Evolutionary conservation across 1,140 invertebrate species (phyloP), one percentile per base, ranked within the genome.

Genomic region (Elymnias hypermnestra): DNA sequence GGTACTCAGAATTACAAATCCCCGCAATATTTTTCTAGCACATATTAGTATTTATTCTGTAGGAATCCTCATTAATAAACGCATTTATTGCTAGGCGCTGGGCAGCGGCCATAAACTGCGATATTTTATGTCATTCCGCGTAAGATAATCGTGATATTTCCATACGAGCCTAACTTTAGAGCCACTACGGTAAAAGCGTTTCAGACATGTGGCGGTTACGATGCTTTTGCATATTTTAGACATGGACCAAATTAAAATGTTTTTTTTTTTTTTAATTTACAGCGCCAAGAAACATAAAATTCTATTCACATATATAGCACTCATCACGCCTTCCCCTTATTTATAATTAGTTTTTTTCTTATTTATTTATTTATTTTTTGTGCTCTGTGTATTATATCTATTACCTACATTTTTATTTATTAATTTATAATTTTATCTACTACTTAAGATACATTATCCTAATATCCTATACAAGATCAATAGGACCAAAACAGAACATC

Each of bases 61-160:
- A 42, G 44, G 44, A 23, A 47, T 35, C 25, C 35, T 57, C 63
- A 57, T 70, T 66, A 66, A 57, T 57, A 67, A 52, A 43, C 58
- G 57, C 57, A 60, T 62, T 67, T 57, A 65, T 57, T 61, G 61
- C 53, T 53, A 57, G 48, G 41, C 39, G 35, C 46, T 38, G 42
- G 31, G 49, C 57, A 19, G 38, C 7, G 21, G 36, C 42, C 48
- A 41, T 71, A 71, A 68, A 71, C 35, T 57, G 21, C 5, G 12
- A 26, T 47, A 51, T 60, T 71, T 71, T 69, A 69, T 62, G 42
- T 46, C 46, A 28, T 41, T 15, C 44, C 41, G 51, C 33, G 37
- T 28, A 46, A 65, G 52, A 63, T 69, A 64, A 68, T 68, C 64
- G 62, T 52, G 51, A 53, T 57, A 64, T 60, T 65, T 42, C 44